Evolutionary conservation across 1,140 invertebrate genomes (phyloP).

Genomic region (Habropoda laboriosa): DNA sequence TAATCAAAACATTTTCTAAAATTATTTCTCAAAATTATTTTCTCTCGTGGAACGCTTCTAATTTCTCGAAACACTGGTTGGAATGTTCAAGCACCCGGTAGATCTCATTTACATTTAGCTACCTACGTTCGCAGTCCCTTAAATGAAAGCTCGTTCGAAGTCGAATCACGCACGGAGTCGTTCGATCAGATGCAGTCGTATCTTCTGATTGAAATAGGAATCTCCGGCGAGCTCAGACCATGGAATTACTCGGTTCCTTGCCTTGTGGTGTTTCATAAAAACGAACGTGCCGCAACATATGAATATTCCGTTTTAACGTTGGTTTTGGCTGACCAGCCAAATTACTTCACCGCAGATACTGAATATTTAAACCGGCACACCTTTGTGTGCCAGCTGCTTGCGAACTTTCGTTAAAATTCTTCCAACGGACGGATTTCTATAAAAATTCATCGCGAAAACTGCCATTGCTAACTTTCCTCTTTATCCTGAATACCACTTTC

Average conservation of each 20-base stretch:
- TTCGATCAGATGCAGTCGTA: not conserved
- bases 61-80: not conserved
- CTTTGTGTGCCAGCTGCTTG: not conserved
- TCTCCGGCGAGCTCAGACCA: not conserved
- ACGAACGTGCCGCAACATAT: not conserved
- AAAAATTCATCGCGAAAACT: not conserved
- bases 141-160: not conserved
- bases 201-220: not conserved
- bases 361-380: conserved; percentile 60
- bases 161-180: not conserved
- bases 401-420: conserved; percentile 34
- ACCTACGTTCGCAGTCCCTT: not conserved
- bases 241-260: not conserved
- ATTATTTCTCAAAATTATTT: too few species aligned
- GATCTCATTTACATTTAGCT: not conserved
- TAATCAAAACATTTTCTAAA: too few species aligned
- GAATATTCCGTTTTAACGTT: conserved; percentile 44
- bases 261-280: conserved; percentile 12
- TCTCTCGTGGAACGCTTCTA: not conserved
- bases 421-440: conserved; percentile 25
- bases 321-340: conserved; percentile 21
- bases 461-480: not conserved
- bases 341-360: conserved; percentile 44
- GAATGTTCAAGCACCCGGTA: not conserved
- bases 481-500: not conserved